Evolutionary conservation across 2,888 invertebrate species (phyloP), one percentile per base, ranked within the genome.

Genomic region (Rhagium mordax): DNA sequence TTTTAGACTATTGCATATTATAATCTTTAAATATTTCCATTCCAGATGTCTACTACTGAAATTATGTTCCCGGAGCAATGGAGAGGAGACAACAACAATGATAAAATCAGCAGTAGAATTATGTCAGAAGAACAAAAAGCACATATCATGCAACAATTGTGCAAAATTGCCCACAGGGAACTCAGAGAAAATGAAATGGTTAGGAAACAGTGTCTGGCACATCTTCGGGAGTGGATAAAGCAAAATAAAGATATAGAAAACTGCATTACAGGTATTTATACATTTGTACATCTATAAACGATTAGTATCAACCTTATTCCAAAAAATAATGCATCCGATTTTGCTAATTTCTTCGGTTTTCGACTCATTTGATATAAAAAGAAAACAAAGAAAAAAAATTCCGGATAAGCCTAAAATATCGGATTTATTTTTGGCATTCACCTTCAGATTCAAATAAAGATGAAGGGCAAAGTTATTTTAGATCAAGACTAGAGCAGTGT

Each of bases 221-320:
- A 93, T 81, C 88, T 95, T 84, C 89, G 91, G 57, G 91, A 92
- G 20, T 95, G 94, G 94, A 91, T 95, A 74, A 86, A 88, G 49
- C 91, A 93, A 84, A 94, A 94, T 83, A 87, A 88, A 21, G 94
- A 94, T 82, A 90, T 95, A 74, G 89, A 89, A 83, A 92, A 94
- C 85, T 91, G 94, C 70, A 89, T 94, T 74, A 89, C 90, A 84
- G 93, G 93, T 93, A 68, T n/a, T 41, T 41, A n/a, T 33, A 6
- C 24, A 24, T n/a, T n/a, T n/a, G n/a, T n/a, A n/a, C n/a, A n/a
- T n/a, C n/a, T n/a, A n/a, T n/a, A n/a, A n/a, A n/a, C n/a, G n/a
- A n/a, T n/a, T n/a, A n/a, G n/a, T n/a, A n/a, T n/a, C n/a, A n/a
- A n/a, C n/a, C n/a, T n/a, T n/a, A n/a, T n/a, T n/a, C n/a, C n/a